These are phyloP conservation scores for Resseliella maxima DNA, from an alignment of 2,888 invertebrate genomes.

Conservation along the genomic window DNA sequence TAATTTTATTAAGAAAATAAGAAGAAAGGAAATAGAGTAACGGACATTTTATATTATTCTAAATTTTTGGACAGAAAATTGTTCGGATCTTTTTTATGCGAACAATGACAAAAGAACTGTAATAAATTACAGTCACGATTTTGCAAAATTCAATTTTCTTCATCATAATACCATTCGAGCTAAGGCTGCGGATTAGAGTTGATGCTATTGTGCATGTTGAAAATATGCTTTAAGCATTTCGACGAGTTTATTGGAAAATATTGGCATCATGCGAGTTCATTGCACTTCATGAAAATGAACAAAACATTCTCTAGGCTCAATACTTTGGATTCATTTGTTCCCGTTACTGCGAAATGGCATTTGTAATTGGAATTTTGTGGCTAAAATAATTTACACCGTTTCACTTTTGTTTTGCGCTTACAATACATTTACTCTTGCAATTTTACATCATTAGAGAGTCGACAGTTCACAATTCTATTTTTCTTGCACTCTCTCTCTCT, in stretches of 20 bases:
- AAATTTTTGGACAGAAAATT: not conserved
- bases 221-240: not conserved
- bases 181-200: not conserved
- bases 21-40: not conserved
- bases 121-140: not conserved
- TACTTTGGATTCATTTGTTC: not conserved
- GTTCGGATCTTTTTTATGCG: not conserved
- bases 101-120: not conserved
- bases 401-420: not conserved
- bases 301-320: not conserved
- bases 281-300: not conserved
- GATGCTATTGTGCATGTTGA: not conserved
- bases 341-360: not conserved
- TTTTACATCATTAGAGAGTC: not conserved
- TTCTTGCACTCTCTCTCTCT: too few relatives aligned
- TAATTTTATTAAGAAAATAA: not conserved
- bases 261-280: not conserved
- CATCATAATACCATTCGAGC: not conserved
- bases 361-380: not conserved
- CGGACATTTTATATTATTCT: not conserved
- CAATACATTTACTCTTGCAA: slow-evolving; percentile 6
- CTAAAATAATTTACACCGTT: not conserved
- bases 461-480: not conserved
- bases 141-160: not conserved
- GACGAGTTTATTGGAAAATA: not conserved